Conservation (phyloP, 92 coral and sea anemone species). For the Siderastrea radians region DNA sequence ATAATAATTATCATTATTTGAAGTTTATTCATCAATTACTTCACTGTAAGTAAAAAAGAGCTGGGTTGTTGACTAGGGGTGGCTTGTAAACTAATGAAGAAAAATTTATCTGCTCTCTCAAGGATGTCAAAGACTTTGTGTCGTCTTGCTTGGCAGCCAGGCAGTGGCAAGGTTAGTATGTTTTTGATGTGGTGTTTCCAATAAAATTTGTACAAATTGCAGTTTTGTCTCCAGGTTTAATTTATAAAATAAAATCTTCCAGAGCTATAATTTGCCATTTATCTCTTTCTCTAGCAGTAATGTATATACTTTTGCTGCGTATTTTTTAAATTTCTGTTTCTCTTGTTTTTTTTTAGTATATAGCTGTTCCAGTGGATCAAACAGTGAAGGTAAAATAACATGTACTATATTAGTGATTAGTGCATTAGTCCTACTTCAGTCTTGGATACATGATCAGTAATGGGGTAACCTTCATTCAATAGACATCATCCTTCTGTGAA, state of each 20-base stretch:
- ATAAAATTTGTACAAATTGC: too few relatives aligned
- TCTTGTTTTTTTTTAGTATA: slow-evolving; percentile 53
- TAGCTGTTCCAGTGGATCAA: slow-evolving; percentile 93
- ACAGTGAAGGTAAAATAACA: slow-evolving; percentile 72
- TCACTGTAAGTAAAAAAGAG: neutral
- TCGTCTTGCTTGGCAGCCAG: slow-evolving; percentile 94
- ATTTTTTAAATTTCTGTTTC: neutral
- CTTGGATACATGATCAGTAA: too few relatives aligned
- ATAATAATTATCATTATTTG: neutral
- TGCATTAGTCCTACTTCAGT: too few relatives aligned
- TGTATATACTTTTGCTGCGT: neutral
- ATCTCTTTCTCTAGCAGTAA: too few relatives aligned
- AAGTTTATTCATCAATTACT: neutral
- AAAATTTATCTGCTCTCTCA: slow-evolving; percentile 4
- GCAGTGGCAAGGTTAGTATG: slow-evolving; percentile 82
- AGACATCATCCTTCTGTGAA: too few relatives aligned
- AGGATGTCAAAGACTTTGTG: slow-evolving; percentile 87
- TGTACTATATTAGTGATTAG: neutral
- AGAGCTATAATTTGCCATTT: too few relatives aligned
- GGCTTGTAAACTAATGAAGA: neutral
- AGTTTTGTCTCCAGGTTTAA: too few relatives aligned
- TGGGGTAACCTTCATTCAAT: too few relatives aligned
- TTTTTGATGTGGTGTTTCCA: neutral
- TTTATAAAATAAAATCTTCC: too few relatives aligned
- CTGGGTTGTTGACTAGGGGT: neutral